Conservation (phyloP, 2,888 invertebrate genomes). For the Cremastinae sp. region DNA sequence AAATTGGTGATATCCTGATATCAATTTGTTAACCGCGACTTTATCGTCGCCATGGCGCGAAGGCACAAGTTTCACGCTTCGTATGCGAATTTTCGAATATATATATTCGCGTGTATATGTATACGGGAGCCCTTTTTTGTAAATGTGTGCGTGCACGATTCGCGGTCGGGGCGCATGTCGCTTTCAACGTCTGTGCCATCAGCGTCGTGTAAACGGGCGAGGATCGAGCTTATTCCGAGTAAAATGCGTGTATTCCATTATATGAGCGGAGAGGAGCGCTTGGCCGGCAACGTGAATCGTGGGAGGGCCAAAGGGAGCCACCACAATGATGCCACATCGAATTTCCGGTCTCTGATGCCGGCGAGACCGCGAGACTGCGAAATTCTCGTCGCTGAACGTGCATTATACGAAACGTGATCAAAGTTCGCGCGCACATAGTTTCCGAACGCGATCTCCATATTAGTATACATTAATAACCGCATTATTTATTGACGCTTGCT, state of each 20-base stretch:
- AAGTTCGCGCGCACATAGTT: constrained; percentile 2
- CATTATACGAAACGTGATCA: constrained; percentile 40
- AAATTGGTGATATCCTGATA: constrained; percentile 62
- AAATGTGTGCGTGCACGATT: not conserved
- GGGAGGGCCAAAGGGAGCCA: too few species aligned
- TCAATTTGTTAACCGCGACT: constrained; percentile 58
- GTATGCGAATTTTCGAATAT: not conserved
- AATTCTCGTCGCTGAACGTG: constrained; percentile 52
- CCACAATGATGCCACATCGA: constrained; percentile 57
- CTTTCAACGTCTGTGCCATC: constrained; percentile 17
- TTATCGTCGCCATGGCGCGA: constrained; percentile 41
- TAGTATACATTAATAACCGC: constrained; percentile 10
- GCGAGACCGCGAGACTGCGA: constrained; percentile 52
- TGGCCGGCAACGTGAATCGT: constrained; percentile 12
- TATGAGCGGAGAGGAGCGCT: constrained; percentile 9
- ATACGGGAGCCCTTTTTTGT: not conserved
- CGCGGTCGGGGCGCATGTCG: not conserved
- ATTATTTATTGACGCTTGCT: constrained; percentile 2
- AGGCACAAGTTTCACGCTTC: constrained; percentile 15
- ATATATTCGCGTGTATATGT: constrained; percentile 15
- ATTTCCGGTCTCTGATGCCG: constrained; percentile 53
- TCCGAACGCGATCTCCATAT: not conserved
- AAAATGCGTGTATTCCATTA: constrained; percentile 54
- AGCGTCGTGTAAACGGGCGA: constrained; percentile 39
- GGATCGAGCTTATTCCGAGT: constrained; percentile 53